These are phyloP conservation scores for Leistus spinibarbis DNA, from an alignment of 2,888 invertebrate species.

Conservation along the genomic window DNA sequence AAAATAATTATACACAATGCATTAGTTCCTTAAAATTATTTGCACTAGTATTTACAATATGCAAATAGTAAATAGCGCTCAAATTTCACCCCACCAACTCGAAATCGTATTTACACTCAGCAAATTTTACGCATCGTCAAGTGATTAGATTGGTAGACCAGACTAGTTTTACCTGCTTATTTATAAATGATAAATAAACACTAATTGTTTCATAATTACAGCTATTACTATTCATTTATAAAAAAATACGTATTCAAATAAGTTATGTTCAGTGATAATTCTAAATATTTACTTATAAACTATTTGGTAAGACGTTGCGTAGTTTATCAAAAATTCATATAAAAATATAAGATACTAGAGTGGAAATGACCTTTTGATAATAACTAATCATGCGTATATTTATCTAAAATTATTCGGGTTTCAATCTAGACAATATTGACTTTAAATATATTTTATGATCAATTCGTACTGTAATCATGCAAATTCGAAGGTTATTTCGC, in stretches of 20 bases:
- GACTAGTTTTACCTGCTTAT: not conserved
- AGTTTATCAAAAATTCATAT: not conserved
- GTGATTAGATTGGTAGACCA: not conserved
- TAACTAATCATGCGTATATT: not conserved
- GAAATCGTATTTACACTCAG: not conserved
- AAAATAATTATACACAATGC: not conserved
- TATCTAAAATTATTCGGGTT: not conserved
- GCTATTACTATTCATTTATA: too few relatives aligned
- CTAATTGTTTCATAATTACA: not conserved
- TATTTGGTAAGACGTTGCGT: not conserved
- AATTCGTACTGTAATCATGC: not conserved
- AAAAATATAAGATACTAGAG: not conserved
- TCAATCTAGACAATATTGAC: not conserved
- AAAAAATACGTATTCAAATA: too few relatives aligned
- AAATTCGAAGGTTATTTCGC: not conserved
- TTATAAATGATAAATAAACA: not conserved
- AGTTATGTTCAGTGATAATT: not conserved
- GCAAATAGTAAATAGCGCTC: not conserved
- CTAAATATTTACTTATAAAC: not conserved
- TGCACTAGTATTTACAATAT: not conserved
- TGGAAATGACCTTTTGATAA: not conserved
- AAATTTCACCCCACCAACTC: slow-evolving; percentile 2
- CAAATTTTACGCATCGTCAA: not conserved
- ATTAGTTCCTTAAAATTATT: not conserved
- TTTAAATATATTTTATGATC: not conserved